Conservation (phyloP, 2,797 vertebrate species). For the Acanthurus tractus region DNA sequence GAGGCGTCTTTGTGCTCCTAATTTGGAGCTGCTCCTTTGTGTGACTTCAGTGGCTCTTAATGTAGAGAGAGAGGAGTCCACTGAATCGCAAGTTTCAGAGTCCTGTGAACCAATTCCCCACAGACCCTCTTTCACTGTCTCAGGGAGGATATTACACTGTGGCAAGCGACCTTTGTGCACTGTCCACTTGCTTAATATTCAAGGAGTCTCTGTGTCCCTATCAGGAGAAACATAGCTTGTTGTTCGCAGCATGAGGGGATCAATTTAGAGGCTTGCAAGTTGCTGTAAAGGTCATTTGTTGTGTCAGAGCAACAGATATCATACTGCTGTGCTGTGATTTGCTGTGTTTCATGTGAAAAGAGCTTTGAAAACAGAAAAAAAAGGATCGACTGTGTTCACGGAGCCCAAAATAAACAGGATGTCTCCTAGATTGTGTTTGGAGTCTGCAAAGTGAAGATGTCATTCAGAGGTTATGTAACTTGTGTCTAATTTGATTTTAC, state of each 20-base stretch:
- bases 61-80: slow-evolving; percentile 77
- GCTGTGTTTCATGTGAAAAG: slow-evolving; percentile 28
- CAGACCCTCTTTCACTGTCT: slow-evolving; percentile 67
- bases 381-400: slow-evolving; percentile 23
- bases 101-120: slow-evolving; percentile 77
- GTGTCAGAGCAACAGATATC: slow-evolving; percentile 20
- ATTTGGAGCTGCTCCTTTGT: slow-evolving; percentile 85
- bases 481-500: slow-evolving; percentile 50
- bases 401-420: slow-evolving; percentile 65
- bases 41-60: slow-evolving; percentile 80
- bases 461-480: slow-evolving; percentile 44
- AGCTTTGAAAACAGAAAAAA: slow-evolving; percentile 28
- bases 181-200: slow-evolving; percentile 61
- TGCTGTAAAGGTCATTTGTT: slow-evolving; percentile 25
- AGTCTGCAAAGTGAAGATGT: slow-evolving; percentile 39
- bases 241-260: slow-evolving; percentile 27
- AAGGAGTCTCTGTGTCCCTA: slow-evolving; percentile 42
- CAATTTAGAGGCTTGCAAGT: slow-evolving; percentile 20
- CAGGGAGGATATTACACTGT: slow-evolving; percentile 70
- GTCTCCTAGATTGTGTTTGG: slow-evolving; percentile 16
- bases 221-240: slow-evolving; percentile 30
- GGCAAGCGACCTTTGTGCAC: slow-evolving; percentile 72
- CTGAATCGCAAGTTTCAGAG: slow-evolving; percentile 77
- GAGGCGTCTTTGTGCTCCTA: slow-evolving; percentile 84
- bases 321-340: slow-evolving; percentile 26